Base-by-base conservation (phyloP, 2,113 vertebrate species). In the Etheostoma spectabile region DNA sequence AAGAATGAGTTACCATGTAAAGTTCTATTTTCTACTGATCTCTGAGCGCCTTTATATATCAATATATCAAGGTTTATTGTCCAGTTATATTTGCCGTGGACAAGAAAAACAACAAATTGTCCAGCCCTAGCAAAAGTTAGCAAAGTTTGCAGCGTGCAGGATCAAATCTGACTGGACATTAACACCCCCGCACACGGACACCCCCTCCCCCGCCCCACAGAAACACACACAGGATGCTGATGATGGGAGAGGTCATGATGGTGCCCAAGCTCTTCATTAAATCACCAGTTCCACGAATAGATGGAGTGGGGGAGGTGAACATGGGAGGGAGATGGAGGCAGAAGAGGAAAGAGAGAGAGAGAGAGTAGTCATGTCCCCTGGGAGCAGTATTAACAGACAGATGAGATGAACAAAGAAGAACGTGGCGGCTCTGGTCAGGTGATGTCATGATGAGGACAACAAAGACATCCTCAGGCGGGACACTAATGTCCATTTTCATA, bases 191-290 rank as follows among this genome's bases (percentile, higher is more conserved):
- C 42, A 49, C 27, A 33, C 30, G 30, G 30, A 30, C 30, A 3
- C 4, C 30, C 30, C 30, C 30, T 30, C 30, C 30, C 24, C 8
- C 35, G 1, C 35, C 8, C 35, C 38, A 60, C 24, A 60, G 1
- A 16, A 1, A 16, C 18, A 52, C 49, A 30, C 33, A 38, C n/a
- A 42, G 51, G 77, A 24, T 21, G 5, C 24, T 59, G 57, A 72
- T 70, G 66, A 89, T 85, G 81, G 79, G 83, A 74, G 77, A 85
- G 87, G 90, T 89, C 85, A 87, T 75, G 67, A 33, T 33, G 53
- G 84, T 86, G 85, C 87, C 85, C 79, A 6, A 59, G 86, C 85
- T 91, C 87, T 93, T 93, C 91, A 95, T 95, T 94, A 95, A 94
- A 94, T 93, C 91, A 86, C 86, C 72, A 85, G 72, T 91, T 90